These are phyloP conservation scores for Mamestra configurata DNA, from an alignment of 1,140 invertebrate species.

Conservation along the genomic window DNA sequence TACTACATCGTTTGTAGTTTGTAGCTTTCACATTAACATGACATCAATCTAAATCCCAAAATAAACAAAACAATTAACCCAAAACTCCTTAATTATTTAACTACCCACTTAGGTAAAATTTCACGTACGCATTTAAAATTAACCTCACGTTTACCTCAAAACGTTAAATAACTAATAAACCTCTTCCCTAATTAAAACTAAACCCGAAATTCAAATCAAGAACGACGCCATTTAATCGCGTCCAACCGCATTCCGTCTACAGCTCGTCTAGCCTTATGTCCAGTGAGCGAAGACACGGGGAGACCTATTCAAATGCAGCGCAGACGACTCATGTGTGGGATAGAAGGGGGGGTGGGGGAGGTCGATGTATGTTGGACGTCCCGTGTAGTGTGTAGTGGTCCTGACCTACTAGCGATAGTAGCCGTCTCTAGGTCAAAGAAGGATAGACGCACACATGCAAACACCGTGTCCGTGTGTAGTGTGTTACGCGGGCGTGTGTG, in stretches of 20 bases:
- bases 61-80: slow-evolving; percentile 7
- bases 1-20: too few species aligned
- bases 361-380: slow-evolving; percentile 63
- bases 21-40: too few species aligned
- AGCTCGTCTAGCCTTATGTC: slow-evolving; percentile 79
- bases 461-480: not conserved
- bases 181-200: slow-evolving; percentile 66
- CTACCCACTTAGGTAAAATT: slow-evolving; percentile 1
- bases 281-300: slow-evolving; percentile 64
- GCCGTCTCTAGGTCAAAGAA: slow-evolving; percentile 85
- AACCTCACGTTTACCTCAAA: slow-evolving; percentile 16
- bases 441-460: slow-evolving; percentile 81
- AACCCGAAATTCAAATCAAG: slow-evolving; percentile 66
- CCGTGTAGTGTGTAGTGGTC: slow-evolving; percentile 81
- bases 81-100: slow-evolving; percentile 5
- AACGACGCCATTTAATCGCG: slow-evolving; percentile 52
- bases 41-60: slow-evolving; percentile 1
- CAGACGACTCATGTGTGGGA: slow-evolving; percentile 39
- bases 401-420: slow-evolving; percentile 84
- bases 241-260: slow-evolving; percentile 73
- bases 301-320: slow-evolving; percentile 65
- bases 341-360: slow-evolving; percentile 56
- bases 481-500: slow-evolving; percentile 8
- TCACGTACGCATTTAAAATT: slow-evolving; percentile 12
- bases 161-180: slow-evolving; percentile 46